These are phyloP conservation scores for Dipodomys merriami DNA, from an alignment of 2,113 vertebrate genomes.

Conservation along the genomic window DNA sequence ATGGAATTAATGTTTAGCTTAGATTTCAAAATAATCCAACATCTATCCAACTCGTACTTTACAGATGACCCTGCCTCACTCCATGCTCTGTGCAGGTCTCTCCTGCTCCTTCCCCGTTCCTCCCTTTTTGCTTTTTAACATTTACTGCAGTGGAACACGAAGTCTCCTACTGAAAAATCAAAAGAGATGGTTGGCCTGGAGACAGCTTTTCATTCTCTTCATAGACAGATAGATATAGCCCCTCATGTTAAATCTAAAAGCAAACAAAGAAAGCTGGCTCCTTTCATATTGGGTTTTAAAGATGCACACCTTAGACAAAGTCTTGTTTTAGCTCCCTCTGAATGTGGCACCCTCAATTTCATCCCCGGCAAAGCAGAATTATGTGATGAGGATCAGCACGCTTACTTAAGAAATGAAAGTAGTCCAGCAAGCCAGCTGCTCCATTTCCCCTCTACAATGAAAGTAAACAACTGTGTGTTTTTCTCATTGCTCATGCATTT, in stretches of 20 bases:
- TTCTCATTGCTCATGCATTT: slow-evolving; percentile 27
- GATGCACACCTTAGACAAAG: slow-evolving; percentile 3
- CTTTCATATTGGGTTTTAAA: slow-evolving; percentile 19
- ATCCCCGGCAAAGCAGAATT: slow-evolving; percentile 25
- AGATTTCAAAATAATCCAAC: slow-evolving; percentile 16
- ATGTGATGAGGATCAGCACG: slow-evolving; percentile 9
- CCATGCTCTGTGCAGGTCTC: neutral
- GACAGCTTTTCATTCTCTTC: neutral
- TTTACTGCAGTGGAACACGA: neutral
- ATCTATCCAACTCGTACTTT: neutral
- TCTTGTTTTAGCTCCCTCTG: slow-evolving; percentile 37
- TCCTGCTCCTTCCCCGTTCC: too few relatives aligned
- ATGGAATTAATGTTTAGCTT: slow-evolving; percentile 10
- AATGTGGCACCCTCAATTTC: slow-evolving; percentile 1
- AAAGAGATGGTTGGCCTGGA: neutral
- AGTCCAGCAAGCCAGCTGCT: slow-evolving; percentile 1
- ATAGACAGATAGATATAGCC: neutral
- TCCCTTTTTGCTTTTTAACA: neutral
- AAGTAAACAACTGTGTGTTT: slow-evolving; percentile 39
- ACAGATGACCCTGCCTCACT: neutral
- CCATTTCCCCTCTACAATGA: slow-evolving; percentile 18
- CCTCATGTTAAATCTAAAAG: neutral
- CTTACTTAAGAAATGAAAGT: slow-evolving; percentile 12
- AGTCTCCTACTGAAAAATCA: neutral
- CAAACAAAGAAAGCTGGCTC: neutral